These are phyloP conservation scores for Prunella himalayana DNA, from an alignment of 2,113 vertebrate species.

Conservation along the genomic window DNA sequence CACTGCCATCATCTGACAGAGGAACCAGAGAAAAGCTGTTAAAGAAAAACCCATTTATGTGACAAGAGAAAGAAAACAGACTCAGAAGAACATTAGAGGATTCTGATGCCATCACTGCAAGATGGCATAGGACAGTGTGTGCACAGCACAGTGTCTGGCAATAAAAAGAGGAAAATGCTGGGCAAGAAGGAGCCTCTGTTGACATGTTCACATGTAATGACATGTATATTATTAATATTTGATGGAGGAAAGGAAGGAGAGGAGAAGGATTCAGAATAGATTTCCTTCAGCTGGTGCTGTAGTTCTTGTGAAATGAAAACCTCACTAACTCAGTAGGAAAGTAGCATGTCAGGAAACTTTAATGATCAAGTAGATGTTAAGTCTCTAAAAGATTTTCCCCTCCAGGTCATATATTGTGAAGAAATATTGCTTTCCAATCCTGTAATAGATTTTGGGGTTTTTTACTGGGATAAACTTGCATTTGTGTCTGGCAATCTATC, in stretches of 20 bases:
- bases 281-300: not conserved
- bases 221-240: not conserved
- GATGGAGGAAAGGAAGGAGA: not conserved
- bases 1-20: not conserved
- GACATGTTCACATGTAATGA: not conserved
- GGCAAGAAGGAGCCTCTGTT: not conserved
- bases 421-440: not conserved
- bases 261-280: not conserved
- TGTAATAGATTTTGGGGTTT: not conserved
- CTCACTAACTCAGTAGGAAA: not conserved
- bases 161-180: not conserved
- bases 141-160: not conserved
- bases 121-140: not conserved
- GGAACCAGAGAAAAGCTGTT: not conserved
- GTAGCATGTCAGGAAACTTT: not conserved
- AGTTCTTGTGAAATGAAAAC: not conserved
- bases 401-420: not conserved
- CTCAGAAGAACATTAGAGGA: not conserved
- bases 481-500: not conserved
- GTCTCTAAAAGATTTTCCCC: not conserved
- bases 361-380: not conserved
- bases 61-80: not conserved
- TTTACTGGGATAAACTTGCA: not conserved
- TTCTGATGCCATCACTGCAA: not conserved
- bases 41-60: not conserved